phyloP scores from a whole-genome alignment of 2,113 vertebrate species.

The Actinemys pallida region DNA sequence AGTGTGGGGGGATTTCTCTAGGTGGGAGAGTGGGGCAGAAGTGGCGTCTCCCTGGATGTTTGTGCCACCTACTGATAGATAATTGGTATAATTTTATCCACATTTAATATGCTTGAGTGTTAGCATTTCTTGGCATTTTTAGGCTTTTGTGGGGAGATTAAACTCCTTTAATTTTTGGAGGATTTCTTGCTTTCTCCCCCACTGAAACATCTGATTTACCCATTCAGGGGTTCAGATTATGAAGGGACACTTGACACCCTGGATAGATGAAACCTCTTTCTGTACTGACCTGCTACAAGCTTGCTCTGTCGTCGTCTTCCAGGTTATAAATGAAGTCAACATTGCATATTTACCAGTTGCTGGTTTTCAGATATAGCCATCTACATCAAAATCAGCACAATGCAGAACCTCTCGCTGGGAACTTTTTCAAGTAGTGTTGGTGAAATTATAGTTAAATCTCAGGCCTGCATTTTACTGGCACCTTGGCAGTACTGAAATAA shows the following conservation, averaged over 20 bases:
- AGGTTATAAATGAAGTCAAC: background rate
- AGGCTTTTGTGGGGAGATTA: background rate
- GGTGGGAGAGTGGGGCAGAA: rapidly evolving
- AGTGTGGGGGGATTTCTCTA: background rate
- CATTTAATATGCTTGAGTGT: background rate
- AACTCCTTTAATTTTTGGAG: background rate
- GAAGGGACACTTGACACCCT: background rate
- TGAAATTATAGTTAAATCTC: background rate
- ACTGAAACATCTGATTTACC: background rate
- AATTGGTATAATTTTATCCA: background rate
- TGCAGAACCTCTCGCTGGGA: constrained; percentile 19
- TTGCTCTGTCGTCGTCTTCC: background rate
- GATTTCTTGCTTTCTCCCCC: background rate
- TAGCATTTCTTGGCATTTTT: background rate
- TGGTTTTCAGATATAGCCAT: background rate
- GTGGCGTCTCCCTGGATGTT: background rate
- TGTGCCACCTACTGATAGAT: constrained; percentile 66
- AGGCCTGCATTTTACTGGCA: background rate
- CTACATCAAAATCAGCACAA: background rate
- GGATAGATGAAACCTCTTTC: background rate
- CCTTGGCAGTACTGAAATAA: background rate
- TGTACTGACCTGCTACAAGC: background rate
- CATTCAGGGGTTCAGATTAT: background rate
- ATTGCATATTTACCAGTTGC: background rate
- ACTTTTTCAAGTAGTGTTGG: background rate